Conservation (phyloP, 2,888 invertebrate genomes). For the Horisme vitalbata region DNA sequence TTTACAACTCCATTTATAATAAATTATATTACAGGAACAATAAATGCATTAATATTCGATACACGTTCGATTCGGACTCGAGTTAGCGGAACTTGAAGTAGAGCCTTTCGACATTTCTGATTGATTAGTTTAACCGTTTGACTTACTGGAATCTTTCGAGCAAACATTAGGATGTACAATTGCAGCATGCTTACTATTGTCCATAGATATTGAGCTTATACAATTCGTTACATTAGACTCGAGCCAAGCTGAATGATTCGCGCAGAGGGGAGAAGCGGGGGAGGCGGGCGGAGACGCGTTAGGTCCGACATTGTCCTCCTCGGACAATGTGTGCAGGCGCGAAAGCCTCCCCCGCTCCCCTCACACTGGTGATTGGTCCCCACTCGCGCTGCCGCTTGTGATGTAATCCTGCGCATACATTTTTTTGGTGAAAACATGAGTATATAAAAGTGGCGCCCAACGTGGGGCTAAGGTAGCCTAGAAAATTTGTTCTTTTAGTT, state of each 20-base stretch:
- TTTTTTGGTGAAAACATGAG: no score
- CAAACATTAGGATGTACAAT: background rate
- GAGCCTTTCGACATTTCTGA: slow-evolving; percentile 6
- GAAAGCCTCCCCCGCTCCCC: slow-evolving; percentile 78
- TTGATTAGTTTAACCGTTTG: slow-evolving; percentile 17
- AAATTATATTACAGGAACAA: slow-evolving; percentile 17
- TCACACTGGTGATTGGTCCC: slow-evolving; percentile 79
- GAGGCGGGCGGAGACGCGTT: slow-evolving; percentile 54
- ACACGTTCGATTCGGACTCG: slow-evolving; percentile 24
- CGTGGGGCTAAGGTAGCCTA: background rate
- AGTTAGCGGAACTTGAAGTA: slow-evolving; percentile 15
- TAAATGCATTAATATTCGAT: slow-evolving; percentile 27
- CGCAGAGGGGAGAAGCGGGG: slow-evolving; percentile 51
- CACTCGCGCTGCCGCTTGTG: slow-evolving; percentile 74
- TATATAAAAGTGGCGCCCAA: slow-evolving; percentile 1
- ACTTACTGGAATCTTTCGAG: background rate
- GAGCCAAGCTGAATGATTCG: slow-evolving; percentile 29
- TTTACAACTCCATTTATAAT: slow-evolving; percentile 1
- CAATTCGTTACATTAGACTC: slow-evolving; percentile 20
- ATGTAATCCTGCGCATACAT: slow-evolving; percentile 69
- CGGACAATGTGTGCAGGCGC: slow-evolving; percentile 73
- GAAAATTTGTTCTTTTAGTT: background rate
- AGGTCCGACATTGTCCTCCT: slow-evolving; percentile 58
- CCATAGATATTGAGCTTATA: slow-evolving; percentile 13
- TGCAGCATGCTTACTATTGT: slow-evolving; percentile 1